Conservation (phyloP, 2,113 vertebrate species). For the Ceyx cyanopectus region DNA sequence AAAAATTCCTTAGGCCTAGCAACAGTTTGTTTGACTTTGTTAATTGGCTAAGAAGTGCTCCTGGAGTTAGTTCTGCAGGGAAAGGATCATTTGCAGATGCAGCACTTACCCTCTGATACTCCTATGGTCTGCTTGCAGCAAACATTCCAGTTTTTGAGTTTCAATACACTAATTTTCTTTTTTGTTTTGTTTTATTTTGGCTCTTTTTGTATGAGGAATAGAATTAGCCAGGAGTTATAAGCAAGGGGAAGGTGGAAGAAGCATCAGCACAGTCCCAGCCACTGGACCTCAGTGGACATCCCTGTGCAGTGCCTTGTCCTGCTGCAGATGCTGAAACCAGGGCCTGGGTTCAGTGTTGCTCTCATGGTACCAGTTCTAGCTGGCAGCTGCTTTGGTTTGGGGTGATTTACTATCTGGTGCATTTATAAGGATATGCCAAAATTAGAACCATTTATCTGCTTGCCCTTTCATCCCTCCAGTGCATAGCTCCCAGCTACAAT, state of each 20-base stretch:
- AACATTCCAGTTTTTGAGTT: neutral
- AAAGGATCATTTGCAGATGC: neutral
- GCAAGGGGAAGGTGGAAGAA: neutral
- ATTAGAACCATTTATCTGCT: constrained; percentile 12
- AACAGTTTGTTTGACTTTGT: neutral
- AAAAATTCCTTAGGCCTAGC: neutral
- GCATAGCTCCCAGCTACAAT: neutral
- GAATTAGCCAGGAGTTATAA: neutral
- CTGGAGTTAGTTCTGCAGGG: constrained; percentile 19
- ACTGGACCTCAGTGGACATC: neutral
- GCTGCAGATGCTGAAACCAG: neutral
- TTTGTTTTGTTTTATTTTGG: neutral
- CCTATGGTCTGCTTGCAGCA: neutral
- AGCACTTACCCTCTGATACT: neutral
- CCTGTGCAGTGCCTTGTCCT: neutral
- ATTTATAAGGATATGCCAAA: neutral
- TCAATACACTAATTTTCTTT: neutral
- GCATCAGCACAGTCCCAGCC: neutral
- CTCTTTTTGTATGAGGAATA: neutral
- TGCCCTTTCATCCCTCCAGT: neutral
- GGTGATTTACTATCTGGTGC: neutral
- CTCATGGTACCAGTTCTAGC: neutral
- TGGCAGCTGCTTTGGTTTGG: neutral
- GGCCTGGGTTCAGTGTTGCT: neutral
- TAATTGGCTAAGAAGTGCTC: constrained; percentile 8